Evolutionary conservation across 2,113 vertebrate species (phyloP).

Genomic region (Riparia riparia): DNA sequence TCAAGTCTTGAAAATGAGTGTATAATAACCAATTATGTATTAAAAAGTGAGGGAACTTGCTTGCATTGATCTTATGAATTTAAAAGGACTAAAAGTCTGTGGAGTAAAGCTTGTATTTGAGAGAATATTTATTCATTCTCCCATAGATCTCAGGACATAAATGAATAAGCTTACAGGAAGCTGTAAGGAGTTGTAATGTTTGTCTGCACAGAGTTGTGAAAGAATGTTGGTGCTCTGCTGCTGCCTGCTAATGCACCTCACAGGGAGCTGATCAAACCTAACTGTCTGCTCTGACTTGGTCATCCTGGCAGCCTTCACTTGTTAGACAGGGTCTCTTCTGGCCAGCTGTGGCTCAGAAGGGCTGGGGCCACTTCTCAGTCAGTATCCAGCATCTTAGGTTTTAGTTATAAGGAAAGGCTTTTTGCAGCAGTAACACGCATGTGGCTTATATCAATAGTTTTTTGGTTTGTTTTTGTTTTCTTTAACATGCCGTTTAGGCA

Average conservation of each 20-base stretch:
- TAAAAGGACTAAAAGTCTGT: not conserved
- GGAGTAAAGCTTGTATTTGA: not conserved
- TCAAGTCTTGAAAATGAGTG: not conserved
- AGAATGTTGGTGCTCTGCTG: fast-evolving
- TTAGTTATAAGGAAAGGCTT: not conserved
- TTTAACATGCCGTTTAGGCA: not conserved
- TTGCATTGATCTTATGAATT: not conserved
- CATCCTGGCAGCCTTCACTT: not conserved
- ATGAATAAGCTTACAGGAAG: not conserved
- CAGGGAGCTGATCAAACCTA: not conserved
- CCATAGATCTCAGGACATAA: not conserved
- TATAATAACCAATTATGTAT: not conserved
- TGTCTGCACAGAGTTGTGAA: not conserved
- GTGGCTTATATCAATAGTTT: not conserved
- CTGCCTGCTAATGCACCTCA: fast-evolving
- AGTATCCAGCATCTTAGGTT: not conserved
- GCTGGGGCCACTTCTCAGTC: not conserved
- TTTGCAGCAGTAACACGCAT: not conserved
- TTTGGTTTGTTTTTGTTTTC: not conserved
- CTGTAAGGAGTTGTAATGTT: not conserved
- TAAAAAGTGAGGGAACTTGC: not conserved
- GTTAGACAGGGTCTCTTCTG: not conserved
- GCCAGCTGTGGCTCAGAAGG: not conserved
- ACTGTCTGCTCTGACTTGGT: not conserved
- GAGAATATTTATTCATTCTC: not conserved